Percentiles rank a stretch among this genome's conserved stretches.
These are phyloP conservation scores for Neofelis nebulosa DNA, from an alignment of 2,113 vertebrate species.

Conservation along the genomic window DNA sequence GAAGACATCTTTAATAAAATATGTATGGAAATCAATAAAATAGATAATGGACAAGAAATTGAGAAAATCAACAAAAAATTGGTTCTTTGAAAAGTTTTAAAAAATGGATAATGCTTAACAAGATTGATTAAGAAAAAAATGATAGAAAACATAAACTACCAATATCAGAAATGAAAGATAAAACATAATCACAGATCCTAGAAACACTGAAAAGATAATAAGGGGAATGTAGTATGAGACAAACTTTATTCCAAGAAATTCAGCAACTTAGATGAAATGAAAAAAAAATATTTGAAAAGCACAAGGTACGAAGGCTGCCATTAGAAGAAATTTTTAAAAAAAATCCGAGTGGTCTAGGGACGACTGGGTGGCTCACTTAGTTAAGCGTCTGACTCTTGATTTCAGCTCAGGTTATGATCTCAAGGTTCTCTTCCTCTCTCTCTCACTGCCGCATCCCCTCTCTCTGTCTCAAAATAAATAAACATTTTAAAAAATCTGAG, in stretches of 20 bases:
- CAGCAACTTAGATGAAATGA: background rate
- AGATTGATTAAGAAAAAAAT: background rate
- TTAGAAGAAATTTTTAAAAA: background rate
- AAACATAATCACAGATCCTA: background rate
- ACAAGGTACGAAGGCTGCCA: background rate
- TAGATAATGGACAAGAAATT: background rate
- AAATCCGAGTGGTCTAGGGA: background rate
- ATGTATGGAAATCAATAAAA: background rate
- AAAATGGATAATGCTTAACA: background rate
- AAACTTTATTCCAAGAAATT: background rate
- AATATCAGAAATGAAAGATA: background rate
- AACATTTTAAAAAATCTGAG: background rate
- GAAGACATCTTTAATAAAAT: background rate
- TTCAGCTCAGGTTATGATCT: too few relatives aligned
- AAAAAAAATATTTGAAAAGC: background rate
- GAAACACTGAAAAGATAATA: background rate
- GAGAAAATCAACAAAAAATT: background rate
- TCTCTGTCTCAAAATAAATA: too few relatives aligned
- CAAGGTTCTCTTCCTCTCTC: too few relatives aligned
- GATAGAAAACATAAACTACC: background rate
- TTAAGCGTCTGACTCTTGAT: too few relatives aligned
- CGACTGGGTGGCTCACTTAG: too few relatives aligned
- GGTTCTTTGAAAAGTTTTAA: background rate
- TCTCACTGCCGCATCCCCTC: too few relatives aligned
- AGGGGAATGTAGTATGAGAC: background rate